Conservation (phyloP, 2,113 vertebrate species). For the Gymnarchus niloticus region DNA sequence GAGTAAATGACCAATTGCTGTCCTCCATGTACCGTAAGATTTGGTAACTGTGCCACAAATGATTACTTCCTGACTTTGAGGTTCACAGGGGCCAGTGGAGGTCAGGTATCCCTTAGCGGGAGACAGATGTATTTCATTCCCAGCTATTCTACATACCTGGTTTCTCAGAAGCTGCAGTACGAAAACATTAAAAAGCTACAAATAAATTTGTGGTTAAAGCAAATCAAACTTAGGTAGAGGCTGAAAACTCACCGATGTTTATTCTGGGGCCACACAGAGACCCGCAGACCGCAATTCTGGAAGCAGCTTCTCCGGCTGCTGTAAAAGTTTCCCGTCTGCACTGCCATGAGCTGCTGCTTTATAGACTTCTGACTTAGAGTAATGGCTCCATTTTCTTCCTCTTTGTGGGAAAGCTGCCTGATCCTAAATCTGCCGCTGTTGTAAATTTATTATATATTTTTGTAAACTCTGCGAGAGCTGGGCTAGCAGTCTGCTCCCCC, state of each 20-base stretch:
- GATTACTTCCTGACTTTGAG: neutral
- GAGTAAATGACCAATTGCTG: neutral
- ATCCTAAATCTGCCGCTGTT: neutral
- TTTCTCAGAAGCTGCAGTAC: neutral
- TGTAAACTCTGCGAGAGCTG: neutral
- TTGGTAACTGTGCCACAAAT: constrained; percentile 3
- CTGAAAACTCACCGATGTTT: neutral
- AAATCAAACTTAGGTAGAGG: too few species aligned
- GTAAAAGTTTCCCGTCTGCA: neutral
- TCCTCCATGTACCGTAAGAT: neutral
- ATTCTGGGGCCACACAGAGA: neutral
- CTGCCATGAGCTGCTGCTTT: neutral
- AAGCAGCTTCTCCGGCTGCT: neutral
- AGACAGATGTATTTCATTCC: constrained; percentile 1
- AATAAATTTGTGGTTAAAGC: too few species aligned
- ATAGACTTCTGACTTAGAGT: neutral
- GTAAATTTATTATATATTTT: constrained; percentile 12
- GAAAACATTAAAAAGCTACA: too few species aligned
- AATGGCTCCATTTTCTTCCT: neutral
- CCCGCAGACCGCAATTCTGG: neutral
- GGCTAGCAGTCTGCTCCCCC: neutral
- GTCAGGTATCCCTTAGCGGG: neutral
- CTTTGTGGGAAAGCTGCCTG: neutral
- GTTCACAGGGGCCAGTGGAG: neutral
- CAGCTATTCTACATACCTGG: neutral